Conservation (phyloP, 1,140 invertebrate genomes). For the Neodiprion fabricii region DNA sequence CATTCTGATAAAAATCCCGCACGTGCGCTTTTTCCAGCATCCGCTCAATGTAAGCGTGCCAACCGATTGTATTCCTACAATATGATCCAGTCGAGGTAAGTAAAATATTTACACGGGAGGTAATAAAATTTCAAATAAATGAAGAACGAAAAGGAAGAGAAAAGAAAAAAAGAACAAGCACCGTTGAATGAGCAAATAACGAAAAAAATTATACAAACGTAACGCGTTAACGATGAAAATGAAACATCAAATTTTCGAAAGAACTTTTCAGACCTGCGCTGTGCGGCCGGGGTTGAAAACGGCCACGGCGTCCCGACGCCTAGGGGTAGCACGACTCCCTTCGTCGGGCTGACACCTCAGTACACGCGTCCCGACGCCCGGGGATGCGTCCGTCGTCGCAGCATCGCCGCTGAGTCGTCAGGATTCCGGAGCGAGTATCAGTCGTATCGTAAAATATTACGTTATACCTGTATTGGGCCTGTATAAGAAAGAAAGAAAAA, state of each 20-base stretch:
- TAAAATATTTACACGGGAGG: too few species aligned
- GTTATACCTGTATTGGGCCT: neutral
- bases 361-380: conserved; percentile 58
- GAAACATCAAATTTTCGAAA: neutral
- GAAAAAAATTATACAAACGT: neutral
- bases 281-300: neutral
- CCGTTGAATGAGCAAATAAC: too few species aligned
- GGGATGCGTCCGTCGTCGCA: conserved; percentile 49
- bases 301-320: conserved; percentile 41
- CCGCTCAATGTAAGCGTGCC: too few species aligned
- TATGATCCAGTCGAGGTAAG: too few species aligned
- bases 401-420: conserved; percentile 11
- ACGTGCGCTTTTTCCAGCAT: too few species aligned
- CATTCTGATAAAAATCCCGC: too few species aligned
- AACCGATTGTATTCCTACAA: too few species aligned
- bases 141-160: too few species aligned
- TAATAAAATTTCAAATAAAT: too few species aligned
- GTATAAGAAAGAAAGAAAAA: too few species aligned
- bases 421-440: neutral
- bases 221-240: neutral
- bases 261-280: neutral
- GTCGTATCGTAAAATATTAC: neutral
- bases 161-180: too few species aligned
- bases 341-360: conserved; percentile 42
- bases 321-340: conserved; percentile 38